Evolutionary conservation across 2,888 invertebrate species (phyloP).

Genomic region (Sminthurinus aureus): DNA sequence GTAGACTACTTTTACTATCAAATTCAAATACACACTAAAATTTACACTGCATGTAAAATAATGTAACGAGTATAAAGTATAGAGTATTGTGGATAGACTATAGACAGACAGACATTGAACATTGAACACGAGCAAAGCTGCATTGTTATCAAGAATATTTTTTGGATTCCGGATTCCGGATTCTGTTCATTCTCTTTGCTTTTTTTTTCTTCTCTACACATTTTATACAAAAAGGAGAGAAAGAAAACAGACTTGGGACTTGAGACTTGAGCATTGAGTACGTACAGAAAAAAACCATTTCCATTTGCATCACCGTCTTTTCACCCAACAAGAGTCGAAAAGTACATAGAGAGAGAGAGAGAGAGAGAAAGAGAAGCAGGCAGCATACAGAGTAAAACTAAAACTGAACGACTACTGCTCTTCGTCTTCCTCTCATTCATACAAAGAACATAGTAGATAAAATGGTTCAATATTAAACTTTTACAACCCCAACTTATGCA

Average conservation of each 20-base stretch:
- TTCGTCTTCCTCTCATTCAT: not conserved
- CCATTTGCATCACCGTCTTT: constrained; percentile 2
- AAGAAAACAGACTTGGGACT: not conserved
- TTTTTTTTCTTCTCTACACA: not conserved
- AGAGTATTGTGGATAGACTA: too few relatives aligned
- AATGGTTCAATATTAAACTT: constrained; percentile 24
- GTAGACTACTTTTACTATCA: too few relatives aligned
- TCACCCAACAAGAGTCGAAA: not conserved
- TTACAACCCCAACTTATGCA: not conserved
- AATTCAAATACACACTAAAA: too few relatives aligned
- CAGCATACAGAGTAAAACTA: not conserved
- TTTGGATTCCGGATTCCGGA: not conserved
- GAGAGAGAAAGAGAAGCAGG: not conserved
- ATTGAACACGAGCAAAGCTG: not conserved
- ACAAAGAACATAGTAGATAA: not conserved
- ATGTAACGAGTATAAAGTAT: too few relatives aligned
- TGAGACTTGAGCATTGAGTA: not conserved
- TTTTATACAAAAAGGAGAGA: not conserved
- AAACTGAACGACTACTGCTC: not conserved
- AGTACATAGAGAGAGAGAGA: not conserved
- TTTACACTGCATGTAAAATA: too few relatives aligned
- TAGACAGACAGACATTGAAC: not conserved
- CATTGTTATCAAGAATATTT: not conserved
- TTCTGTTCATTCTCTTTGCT: not conserved
- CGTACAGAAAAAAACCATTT: not conserved